Percentiles rank a stretch among this genome's conserved stretches.
These are phyloP conservation scores for Tuberolachnus salignus DNA, from an alignment of 2,888 invertebrate genomes.

Conservation along the genomic window DNA sequence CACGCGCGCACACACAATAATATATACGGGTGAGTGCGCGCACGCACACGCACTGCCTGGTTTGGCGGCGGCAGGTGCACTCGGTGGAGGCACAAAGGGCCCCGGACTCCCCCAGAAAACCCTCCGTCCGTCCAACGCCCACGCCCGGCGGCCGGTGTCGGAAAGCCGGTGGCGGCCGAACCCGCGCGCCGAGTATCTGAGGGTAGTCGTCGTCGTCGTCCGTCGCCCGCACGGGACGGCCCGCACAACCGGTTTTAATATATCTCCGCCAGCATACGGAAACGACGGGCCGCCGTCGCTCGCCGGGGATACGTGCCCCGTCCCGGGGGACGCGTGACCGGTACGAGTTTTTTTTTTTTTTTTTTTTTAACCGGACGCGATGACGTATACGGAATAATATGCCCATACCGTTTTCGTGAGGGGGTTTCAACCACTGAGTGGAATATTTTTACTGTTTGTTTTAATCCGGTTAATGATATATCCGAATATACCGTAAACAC, in stretches of 20 bases:
- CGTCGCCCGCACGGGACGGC: neutral
- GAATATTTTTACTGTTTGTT: too few species aligned
- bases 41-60: neutral
- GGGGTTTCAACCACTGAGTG: too few species aligned
- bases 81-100: constrained; percentile 39
- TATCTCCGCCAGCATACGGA: neutral
- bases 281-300: too few species aligned
- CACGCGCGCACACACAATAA: neutral
- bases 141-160: constrained; percentile 12
- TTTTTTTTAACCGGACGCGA: too few species aligned
- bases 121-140: neutral
- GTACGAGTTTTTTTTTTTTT: too few species aligned
- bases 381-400: too few species aligned
- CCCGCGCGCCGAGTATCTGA: neutral
- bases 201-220: neutral
- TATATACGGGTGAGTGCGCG: neutral
- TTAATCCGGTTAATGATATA: too few species aligned
- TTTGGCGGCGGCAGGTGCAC: constrained; percentile 31
- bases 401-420: too few species aligned
- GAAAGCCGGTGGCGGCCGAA: constrained; percentile 7
- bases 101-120: neutral
- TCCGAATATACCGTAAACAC: too few species aligned
- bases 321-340: too few species aligned
- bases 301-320: too few species aligned
- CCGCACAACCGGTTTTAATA: neutral